phyloP scores from a whole-genome alignment of 2,113 vertebrate genomes.

The Dasyurus viverrinus region DNA sequence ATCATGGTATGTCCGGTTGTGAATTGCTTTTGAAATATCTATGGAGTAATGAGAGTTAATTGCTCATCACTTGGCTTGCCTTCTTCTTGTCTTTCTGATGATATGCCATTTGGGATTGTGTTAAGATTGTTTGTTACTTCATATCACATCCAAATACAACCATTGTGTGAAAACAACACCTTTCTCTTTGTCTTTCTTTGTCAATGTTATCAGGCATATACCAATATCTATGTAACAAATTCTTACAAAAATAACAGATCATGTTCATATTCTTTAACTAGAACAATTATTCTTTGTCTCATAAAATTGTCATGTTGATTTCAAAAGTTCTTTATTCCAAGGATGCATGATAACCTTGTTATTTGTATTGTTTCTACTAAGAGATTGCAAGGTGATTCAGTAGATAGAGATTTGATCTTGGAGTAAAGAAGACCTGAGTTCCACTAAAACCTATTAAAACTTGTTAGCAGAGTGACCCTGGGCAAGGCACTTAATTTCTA shows the following conservation, averaged over 20 bases:
- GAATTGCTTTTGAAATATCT: background rate
- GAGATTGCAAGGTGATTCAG: background rate
- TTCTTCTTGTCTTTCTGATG: conserved; percentile 18
- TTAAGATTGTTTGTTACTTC: background rate
- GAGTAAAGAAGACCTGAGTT: background rate
- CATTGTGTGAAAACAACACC: background rate
- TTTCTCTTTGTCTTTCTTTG: conserved; percentile 6
- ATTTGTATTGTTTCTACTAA: background rate
- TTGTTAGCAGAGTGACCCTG: background rate
- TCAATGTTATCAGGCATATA: background rate
- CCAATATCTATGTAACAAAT: background rate
- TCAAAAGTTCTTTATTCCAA: background rate
- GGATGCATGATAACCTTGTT: background rate
- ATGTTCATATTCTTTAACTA: background rate
- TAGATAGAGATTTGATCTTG: background rate
- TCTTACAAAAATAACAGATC: background rate
- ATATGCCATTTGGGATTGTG: conserved; percentile 3
- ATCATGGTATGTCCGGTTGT: too few relatives aligned
- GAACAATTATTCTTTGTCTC: background rate
- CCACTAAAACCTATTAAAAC: background rate
- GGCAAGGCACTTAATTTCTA: background rate
- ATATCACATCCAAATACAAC: background rate
- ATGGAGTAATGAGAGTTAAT: background rate
- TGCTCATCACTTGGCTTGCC: background rate
- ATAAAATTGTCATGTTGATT: conserved; percentile 27